Evolutionary conservation across 2,797 vertebrate genomes (phyloP).

Genomic region (Clangula hyemalis): DNA sequence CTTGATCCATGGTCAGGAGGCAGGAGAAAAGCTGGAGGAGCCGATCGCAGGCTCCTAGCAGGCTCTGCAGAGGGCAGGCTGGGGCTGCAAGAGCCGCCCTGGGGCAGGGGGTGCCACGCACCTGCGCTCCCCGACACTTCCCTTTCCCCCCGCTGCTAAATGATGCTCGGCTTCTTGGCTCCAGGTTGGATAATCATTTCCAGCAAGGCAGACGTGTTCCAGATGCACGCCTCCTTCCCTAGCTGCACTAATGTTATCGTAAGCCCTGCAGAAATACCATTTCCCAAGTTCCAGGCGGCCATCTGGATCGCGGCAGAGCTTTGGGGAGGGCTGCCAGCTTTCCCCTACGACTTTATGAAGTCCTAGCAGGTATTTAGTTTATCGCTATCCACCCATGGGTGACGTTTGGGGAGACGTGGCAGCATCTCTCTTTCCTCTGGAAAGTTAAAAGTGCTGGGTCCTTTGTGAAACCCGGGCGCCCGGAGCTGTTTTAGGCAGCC

Average conservation of each 20-base stretch:
- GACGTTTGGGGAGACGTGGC: not conserved
- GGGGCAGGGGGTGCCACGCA: not conserved
- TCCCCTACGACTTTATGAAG: not conserved
- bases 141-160: not conserved
- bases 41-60: not conserved
- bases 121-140: not conserved
- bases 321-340: not conserved
- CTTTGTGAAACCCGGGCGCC: not conserved
- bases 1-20: not conserved
- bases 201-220: not conserved
- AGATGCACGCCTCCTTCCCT: not conserved
- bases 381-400: not conserved
- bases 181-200: slow-evolving; percentile 8
- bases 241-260: not conserved
- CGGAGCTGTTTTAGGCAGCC: not conserved
- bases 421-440: not conserved
- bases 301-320: not conserved
- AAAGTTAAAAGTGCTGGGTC: not conserved
- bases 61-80: not conserved
- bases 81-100: not conserved
- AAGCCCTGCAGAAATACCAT: not conserved
- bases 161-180: slow-evolving; percentile 3
- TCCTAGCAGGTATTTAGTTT: not conserved
- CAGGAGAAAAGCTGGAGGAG: not conserved
- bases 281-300: not conserved